Evolutionary conservation across 2,113 vertebrate genomes (phyloP), one percentile per base, ranked within the genome.

Genomic region (Mola mola): DNA sequence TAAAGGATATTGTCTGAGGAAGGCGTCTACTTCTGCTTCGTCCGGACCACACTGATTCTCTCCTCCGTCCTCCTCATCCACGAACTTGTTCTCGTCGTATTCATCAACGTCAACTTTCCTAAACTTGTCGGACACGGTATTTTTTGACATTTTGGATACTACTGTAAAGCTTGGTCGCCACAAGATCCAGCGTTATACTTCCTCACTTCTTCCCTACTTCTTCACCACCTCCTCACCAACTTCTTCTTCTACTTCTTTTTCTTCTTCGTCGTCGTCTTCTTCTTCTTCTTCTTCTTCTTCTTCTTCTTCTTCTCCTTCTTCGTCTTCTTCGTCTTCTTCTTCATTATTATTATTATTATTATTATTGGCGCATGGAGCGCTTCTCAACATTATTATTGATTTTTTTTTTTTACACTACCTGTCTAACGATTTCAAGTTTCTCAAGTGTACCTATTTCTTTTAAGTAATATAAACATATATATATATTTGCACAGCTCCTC

Each of bases 61-160:
- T 61, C 92, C 94, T 24, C 92, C 94, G 8, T 96, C 95, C 29
- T 96, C 95, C 65, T 97, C 95, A 53, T 97, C 95, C 71, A 97
- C 95, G 74, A 97, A 97, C 88, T 96, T 97, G 88, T 97, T 97
- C 88, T 97, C 95, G 69, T 97, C 95, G 80, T 95, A 97, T 69
- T 97, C 95, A 53, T 97, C 95, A 33, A 97, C 94, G 25, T 97
- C 95, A 38, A 96, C 94, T 62, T 93, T 94, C 60, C 95, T 90
- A 72, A 96, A 96, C 33, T 92, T 90, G 65, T 91, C 92, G 25
- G 92, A 93, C 29, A 90, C 89, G 5, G 94, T 91, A 43, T 92
- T 93, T 80, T 93, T 95, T 26, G 95, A 92, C 95, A 96, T 96
- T 16, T 40, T 78, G 33, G 28, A 1, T n/a, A n/a, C n/a, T n/a